Evolutionary conservation across 1,140 invertebrate species (phyloP).

Genomic region (Nylanderia fulva): DNA sequence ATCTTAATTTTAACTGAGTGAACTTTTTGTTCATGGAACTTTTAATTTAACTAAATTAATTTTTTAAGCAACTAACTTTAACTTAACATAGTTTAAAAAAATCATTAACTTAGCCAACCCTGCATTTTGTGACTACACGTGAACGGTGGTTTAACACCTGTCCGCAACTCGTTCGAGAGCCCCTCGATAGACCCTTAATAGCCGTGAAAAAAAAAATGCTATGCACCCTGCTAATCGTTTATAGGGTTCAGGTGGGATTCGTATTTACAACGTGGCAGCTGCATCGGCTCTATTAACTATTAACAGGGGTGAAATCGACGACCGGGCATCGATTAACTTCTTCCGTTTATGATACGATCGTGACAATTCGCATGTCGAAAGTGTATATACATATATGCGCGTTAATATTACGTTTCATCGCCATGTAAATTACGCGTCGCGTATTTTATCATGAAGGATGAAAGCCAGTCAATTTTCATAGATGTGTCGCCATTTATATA

Average conservation of each 20-base stretch:
- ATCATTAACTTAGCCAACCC: too few species aligned
- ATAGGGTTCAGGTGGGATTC: slow-evolving; percentile 42
- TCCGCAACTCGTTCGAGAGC: slow-evolving; percentile 65
- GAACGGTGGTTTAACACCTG: slow-evolving; percentile 78
- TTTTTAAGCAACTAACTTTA: too few species aligned
- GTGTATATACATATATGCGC: slow-evolving; percentile 31
- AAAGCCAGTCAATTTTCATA: slow-evolving; percentile 70
- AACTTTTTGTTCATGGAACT: too few species aligned
- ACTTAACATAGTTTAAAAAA: too few species aligned
- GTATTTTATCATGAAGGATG: slow-evolving; percentile 49
- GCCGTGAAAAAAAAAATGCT: slow-evolving; percentile 66
- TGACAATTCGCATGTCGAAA: slow-evolving; percentile 48
- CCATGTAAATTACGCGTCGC: not conserved
- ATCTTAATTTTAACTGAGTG: too few species aligned
- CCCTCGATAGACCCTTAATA: slow-evolving; percentile 78
- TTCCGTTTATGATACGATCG: slow-evolving; percentile 71
- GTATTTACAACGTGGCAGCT: slow-evolving; percentile 71
- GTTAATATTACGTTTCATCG: not conserved
- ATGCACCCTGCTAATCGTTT: slow-evolving; percentile 66
- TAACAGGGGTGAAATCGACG: slow-evolving; percentile 72
- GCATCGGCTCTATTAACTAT: slow-evolving; percentile 63
- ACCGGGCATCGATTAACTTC: slow-evolving; percentile 81
- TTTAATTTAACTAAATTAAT: too few species aligned
- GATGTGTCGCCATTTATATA: slow-evolving; percentile 42
- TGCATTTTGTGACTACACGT: not conserved